A percentile compares a stretch with the other conserved stretches of the same genome.
Conservation (phyloP, 1,140 invertebrate genomes). For the Camponotus floridanus region DNA sequence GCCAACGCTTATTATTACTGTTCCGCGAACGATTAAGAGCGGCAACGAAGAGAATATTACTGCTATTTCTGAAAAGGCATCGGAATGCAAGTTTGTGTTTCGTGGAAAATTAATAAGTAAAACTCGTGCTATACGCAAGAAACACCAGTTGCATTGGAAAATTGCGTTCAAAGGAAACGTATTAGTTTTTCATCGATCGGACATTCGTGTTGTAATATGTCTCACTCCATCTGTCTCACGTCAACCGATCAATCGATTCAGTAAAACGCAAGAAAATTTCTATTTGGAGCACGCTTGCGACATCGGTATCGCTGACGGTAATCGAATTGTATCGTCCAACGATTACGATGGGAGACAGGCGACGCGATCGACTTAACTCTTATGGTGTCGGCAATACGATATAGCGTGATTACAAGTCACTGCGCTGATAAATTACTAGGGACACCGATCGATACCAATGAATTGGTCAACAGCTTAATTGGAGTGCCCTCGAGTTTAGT, state of each 20-base stretch:
- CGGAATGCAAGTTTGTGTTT: neutral
- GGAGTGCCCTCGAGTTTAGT: conserved; percentile 77
- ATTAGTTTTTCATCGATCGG: neutral
- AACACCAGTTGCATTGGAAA: neutral
- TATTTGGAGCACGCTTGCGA: neutral
- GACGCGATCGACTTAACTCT: neutral
- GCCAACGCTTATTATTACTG: neutral
- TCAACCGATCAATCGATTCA: conserved; percentile 38
- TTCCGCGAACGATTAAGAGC: neutral
- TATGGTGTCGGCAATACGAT: neutral
- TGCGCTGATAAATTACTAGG: conserved; percentile 61
- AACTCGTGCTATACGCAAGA: neutral
- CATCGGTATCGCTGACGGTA: neutral
- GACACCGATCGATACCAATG: conserved; percentile 68
- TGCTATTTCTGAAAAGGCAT: neutral
- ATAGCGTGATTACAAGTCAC: neutral
- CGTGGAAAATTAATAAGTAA: neutral
- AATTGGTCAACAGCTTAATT: conserved; percentile 80
- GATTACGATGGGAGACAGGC: conserved; percentile 14
- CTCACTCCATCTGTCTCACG: conserved; percentile 33
- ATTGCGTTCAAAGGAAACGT: neutral
- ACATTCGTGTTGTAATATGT: conserved; percentile 17
- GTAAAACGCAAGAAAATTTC: neutral
- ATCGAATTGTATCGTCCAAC: conserved; percentile 36
- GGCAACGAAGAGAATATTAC: neutral